Base-by-base conservation (phyloP, 2,888 invertebrate species). In the Chromoteleia sp. region DNA sequence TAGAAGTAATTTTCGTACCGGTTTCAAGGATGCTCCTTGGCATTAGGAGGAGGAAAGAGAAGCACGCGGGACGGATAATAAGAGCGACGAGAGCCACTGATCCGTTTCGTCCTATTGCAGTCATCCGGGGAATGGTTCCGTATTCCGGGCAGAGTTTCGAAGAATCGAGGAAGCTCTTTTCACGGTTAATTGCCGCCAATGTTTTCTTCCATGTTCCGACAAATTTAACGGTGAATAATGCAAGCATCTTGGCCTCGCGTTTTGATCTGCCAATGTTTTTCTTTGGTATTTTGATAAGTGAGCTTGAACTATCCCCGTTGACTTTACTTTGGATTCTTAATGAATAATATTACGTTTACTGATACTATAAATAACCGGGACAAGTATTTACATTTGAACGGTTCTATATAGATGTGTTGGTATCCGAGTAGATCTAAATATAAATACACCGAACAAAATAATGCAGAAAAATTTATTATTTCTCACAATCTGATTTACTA, bases 1-100 rank as follows among this genome's bases (percentile, higher is more conserved):
- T 81, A 85, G 84, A 86, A 84, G 87, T 89, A 88, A 88, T 89
- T 88, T 87, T 84, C 78, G 83, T 81, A 71, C 68, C 71, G 67
- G 71, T 74, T 71, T 56, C 68, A 61, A 68, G 74, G 73, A 73
- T 73, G 74, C 68, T 73, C 43, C 48, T 61, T 39, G 36, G 59
- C 59, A 65, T 70, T 75, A 76, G 65, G 65, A 45, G 19, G 10
- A 45, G 71, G 54, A 71, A 52, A 58, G 48, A 48, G 63, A 45
- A 29, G 54, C 45, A 33, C 30, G 39, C 54, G 14, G 45, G 33
- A 48, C 15, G 61, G 70, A 59, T 71, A 68, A 74, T 74, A 56
- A 74, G 68, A 74, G 61, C 56, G 39, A 74, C 52, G 54, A 68
- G 59, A 54, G 33, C 19, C 61, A 54, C 68, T 61, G 74, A 79